Evolutionary conservation across 37 sponge, comb jelly and placozoan species (phyloP), one percentile per base, ranked within the genome.

Genomic region (Geodia barretti): DNA sequence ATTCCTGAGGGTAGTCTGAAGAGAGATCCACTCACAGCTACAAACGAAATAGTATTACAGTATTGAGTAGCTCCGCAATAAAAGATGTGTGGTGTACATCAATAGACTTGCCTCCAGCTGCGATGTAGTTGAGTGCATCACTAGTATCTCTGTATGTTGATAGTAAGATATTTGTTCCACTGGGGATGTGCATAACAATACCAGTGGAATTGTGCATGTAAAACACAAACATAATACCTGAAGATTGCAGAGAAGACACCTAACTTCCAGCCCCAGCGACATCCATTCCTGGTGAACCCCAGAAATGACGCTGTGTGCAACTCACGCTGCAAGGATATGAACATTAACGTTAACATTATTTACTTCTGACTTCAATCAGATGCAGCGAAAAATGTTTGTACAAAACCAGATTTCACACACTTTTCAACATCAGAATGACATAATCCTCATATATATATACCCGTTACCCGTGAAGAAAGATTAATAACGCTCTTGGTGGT

Each of bases 191-290:
- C 9, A 9, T 25, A 24, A 28, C 20, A 71, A 7, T 32, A 71
- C 24, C 23, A 9, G 24, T 17, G 29, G 24, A 11, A 11, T 11
- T 28, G n/a, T 24, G 28, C 9, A 11, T 4, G 64, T 32, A 79
- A 21, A 14, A n/a, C 8, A 34, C 42, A 25, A 33, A 26, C n/a
- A 39, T 3, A 34, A 23, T 54, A 88, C 88, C 88, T 91, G 75
- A 91, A 91, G 21, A 91, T 29, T 19, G 75, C 83, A 31, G 89
- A 88, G 87, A 91, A 91, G 30, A 64, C 70, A 35, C 88, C 92
- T 47, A 91, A 58, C 65, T 59, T 91, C 88, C 89, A 91, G 25
- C 92, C 84, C 88, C 88, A 86, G 23, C 41, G 59, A 21, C 40
- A 61, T 14, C 92, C 92, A 32, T 86, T 58, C 20, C 92, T 35